These are phyloP conservation scores for Chrosomus eos DNA, from an alignment of 2,797 vertebrate genomes.

Conservation along the genomic window DNA sequence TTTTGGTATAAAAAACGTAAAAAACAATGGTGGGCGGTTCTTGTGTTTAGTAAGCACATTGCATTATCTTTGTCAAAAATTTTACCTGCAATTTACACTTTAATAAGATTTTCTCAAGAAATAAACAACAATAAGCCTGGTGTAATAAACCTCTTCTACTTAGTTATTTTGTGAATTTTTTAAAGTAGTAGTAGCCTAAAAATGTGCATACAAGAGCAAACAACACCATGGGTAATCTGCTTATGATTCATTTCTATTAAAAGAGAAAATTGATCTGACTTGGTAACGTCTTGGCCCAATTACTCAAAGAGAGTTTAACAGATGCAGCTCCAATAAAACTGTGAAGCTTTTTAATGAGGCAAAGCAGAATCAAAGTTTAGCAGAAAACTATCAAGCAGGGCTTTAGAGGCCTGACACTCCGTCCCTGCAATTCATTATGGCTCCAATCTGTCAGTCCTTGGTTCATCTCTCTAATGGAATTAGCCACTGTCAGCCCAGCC, in stretches of 20 bases:
- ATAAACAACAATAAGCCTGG: background rate
- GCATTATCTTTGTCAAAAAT: too few relatives aligned
- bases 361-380: constrained; percentile 69
- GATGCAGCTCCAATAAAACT: constrained; percentile 67
- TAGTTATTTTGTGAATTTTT: background rate
- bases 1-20: too few relatives aligned
- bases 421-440: constrained; percentile 83
- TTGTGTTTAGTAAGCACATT: too few relatives aligned
- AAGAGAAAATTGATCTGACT: constrained; percentile 12
- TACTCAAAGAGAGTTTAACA: constrained; percentile 65
- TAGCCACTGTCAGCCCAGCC: constrained; percentile 76
- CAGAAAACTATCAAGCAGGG: constrained; percentile 54
- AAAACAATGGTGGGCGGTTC: too few relatives aligned
- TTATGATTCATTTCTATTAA: constrained; percentile 16
- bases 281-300: constrained; percentile 1
- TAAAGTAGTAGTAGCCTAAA: background rate
- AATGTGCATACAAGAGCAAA: background rate
- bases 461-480: constrained; percentile 87
- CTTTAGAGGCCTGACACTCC: constrained; percentile 75
- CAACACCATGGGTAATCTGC: background rate
- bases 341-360: constrained; percentile 74
- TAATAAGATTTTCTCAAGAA: background rate
- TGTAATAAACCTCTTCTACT: background rate
- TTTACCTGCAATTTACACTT: too few relatives aligned
- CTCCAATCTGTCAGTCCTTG: constrained; percentile 81